These are phyloP conservation scores for Darevskia mixta DNA, from an alignment of 2,797 vertebrate species.

Conservation along the genomic window DNA sequence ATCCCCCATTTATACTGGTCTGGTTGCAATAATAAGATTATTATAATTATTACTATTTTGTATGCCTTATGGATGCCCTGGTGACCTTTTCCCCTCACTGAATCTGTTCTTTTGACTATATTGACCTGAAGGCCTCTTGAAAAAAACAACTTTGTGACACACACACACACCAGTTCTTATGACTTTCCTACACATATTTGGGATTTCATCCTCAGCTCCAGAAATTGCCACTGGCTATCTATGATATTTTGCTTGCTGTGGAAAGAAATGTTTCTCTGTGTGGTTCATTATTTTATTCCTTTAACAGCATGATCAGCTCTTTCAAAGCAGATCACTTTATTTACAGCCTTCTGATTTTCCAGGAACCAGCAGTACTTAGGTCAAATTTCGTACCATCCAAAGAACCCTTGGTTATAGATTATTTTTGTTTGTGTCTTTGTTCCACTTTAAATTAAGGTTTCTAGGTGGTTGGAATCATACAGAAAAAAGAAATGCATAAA, in stretches of 20 bases:
- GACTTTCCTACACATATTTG: neutral
- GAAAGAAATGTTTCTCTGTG: slow-evolving; percentile 40
- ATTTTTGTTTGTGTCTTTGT: no score
- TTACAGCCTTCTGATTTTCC: neutral
- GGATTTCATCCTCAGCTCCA: neutral
- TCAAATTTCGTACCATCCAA: neutral
- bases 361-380: fast-evolving
- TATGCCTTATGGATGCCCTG: slow-evolving; percentile 19
- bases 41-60: slow-evolving; percentile 15
- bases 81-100: neutral
- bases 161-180: neutral
- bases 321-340: neutral
- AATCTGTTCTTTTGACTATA: neutral
- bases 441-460: no score
- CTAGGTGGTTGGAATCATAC: no score
- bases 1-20: slow-evolving; percentile 6
- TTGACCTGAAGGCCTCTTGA: slow-evolving; percentile 28
- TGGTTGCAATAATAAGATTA: slow-evolving; percentile 36
- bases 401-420: neutral
- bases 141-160: fast-evolving
- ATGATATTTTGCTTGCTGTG: slow-evolving; percentile 18
- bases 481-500: no score
- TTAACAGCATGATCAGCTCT: neutral
- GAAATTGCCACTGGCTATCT: slow-evolving; percentile 25
- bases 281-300: neutral